Conservation (phyloP, 37 sponge, comb jelly and placozoan species). For the Lycopodina hypogea region DNA sequence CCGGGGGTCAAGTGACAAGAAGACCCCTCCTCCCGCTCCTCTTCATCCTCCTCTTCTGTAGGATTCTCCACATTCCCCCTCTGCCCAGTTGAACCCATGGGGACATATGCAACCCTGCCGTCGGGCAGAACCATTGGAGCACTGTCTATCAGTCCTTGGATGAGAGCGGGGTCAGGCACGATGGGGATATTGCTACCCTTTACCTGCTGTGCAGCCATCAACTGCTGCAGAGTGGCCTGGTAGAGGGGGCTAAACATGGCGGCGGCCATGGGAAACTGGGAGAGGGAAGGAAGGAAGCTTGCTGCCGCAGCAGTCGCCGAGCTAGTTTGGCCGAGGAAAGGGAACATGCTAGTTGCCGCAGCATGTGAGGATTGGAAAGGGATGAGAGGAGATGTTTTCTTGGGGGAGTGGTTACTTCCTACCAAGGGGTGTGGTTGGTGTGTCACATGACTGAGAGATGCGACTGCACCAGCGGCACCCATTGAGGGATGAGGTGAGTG, state of each 20-base stretch:
- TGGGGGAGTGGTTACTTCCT: slow-evolving; percentile 7
- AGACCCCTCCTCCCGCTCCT: not conserved
- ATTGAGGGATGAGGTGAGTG: slow-evolving; percentile 26
- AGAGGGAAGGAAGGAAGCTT: slow-evolving; percentile 19
- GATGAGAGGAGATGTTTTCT: slow-evolving; percentile 19
- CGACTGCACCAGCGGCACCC: no score
- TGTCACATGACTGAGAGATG: not conserved
- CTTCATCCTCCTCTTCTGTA: not conserved
- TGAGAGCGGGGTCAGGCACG: slow-evolving; percentile 12
- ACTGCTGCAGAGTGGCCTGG: slow-evolving; percentile 23
- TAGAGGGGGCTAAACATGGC: slow-evolving; percentile 32
- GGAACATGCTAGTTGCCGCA: slow-evolving; percentile 10
- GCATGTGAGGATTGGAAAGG: not conserved
- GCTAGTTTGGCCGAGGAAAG: not conserved
- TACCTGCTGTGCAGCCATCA: slow-evolving; percentile 2
- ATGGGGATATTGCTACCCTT: slow-evolving; percentile 4
- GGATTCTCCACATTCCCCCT: not conserved
- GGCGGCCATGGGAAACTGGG: slow-evolving; percentile 17
- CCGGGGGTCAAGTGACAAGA: not conserved
- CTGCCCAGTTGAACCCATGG: not conserved
- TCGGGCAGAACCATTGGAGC: slow-evolving; percentile 17
- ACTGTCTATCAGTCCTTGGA: slow-evolving; percentile 26
- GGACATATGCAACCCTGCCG: slow-evolving; percentile 1
- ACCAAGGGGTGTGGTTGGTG: not conserved
- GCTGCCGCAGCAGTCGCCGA: slow-evolving; percentile 1